Evolutionary conservation across 2,888 invertebrate genomes (phyloP).

Genomic region (Junonia oenone): DNA sequence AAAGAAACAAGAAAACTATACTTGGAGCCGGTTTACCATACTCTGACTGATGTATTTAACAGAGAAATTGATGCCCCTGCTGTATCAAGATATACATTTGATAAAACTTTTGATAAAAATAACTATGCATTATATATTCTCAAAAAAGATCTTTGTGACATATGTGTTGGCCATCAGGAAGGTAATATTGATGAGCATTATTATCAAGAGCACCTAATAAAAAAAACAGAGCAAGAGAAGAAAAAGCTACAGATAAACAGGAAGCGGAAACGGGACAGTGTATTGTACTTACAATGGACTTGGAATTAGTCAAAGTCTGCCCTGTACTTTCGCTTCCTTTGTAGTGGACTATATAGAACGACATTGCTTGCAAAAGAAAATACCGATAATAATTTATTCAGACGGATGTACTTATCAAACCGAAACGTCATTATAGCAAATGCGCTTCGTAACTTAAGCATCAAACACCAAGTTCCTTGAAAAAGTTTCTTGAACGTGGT

Average conservation of each 20-base stretch:
- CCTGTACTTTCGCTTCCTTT: conserved; percentile 26
- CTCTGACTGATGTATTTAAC: background rate
- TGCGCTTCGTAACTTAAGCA: conserved; percentile 21
- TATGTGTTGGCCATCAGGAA: conserved; percentile 5
- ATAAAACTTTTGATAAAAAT: background rate
- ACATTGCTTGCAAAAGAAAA: conserved; percentile 18
- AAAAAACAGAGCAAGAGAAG: conserved; percentile 17
- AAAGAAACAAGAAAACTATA: conserved; percentile 8
- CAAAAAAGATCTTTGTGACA: conserved; percentile 1
- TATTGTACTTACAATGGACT: conserved; percentile 22
- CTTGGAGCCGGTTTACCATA: background rate
- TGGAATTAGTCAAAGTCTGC: conserved; percentile 20
- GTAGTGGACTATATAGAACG: conserved; percentile 24
- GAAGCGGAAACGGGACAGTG: conserved; percentile 6
- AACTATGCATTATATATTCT: background rate
- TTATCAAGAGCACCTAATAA: conserved; percentile 11
- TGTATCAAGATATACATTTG: conserved; percentile 1
- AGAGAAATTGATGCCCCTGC: background rate
- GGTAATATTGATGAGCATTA: conserved; percentile 11
- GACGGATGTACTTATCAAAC: conserved; percentile 33
- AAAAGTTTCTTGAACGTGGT: conserved; percentile 23
- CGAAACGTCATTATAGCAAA: conserved; percentile 15
- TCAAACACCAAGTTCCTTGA: conserved; percentile 7
- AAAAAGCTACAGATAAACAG: conserved; percentile 19
- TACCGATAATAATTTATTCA: conserved; percentile 22